Percentiles rank a stretch among this genome's conserved stretches.
phyloP scores from a whole-genome alignment of 1,140 invertebrate genomes.

The Cyclargus thomasi region DNA sequence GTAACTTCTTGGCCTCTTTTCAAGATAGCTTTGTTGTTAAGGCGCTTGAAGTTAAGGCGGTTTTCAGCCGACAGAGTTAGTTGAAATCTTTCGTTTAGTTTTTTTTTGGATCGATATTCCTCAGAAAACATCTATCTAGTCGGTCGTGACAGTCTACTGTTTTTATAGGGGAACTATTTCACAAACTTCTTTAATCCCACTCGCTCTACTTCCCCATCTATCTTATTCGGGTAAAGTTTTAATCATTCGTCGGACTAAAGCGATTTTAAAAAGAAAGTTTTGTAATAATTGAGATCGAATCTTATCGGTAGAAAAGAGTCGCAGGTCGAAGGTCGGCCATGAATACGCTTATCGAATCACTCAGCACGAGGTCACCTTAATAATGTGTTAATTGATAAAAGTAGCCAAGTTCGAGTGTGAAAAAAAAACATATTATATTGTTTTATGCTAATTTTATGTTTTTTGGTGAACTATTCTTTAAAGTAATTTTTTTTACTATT shows the following conservation, averaged over 20 bases:
- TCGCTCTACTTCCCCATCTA: not conserved
- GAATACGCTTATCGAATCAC: not conserved
- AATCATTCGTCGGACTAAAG: not conserved
- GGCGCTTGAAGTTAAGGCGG: not conserved
- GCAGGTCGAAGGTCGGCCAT: not conserved
- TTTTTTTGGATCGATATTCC: not conserved
- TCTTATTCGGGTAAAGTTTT: constrained; percentile 1
- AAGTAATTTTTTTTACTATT: too few species aligned
- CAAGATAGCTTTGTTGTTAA: not conserved
- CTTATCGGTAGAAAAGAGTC: not conserved
- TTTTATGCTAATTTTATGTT: too few species aligned
- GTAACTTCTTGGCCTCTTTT: not conserved
- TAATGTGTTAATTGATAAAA: constrained; percentile 4
- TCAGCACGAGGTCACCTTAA: not conserved
- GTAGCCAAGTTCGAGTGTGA: too few species aligned
- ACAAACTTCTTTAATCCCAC: not conserved
- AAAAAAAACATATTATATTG: too few species aligned
- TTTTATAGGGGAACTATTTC: not conserved
- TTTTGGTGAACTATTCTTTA: too few species aligned
- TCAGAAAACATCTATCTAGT: not conserved
- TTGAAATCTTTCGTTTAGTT: not conserved
- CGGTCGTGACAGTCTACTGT: not conserved
- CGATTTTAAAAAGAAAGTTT: constrained; percentile 2
- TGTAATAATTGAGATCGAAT: not conserved
- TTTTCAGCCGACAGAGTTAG: not conserved